Conservation (phyloP, 2,113 vertebrate species). For the Melanerpes aurifrons region DNA sequence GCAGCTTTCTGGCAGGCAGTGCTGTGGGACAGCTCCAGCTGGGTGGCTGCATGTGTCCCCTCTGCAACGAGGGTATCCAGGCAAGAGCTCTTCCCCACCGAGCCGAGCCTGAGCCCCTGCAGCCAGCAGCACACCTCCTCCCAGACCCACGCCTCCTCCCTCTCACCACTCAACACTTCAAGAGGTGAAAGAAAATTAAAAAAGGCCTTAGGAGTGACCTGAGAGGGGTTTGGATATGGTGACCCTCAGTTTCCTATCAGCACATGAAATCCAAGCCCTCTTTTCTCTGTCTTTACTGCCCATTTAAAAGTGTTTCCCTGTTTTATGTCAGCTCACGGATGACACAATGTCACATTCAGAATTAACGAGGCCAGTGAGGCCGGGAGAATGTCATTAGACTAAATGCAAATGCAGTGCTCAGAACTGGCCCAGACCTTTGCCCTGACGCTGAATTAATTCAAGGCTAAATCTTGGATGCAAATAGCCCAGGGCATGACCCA, state of each 20-base stretch:
- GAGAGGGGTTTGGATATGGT: background rate
- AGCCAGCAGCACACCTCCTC: background rate
- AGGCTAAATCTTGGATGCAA: slow-evolving; percentile 9
- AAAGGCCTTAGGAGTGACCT: background rate
- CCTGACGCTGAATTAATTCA: slow-evolving; percentile 12
- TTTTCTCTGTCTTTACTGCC: background rate
- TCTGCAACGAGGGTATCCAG: fast-evolving
- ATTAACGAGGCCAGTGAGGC: slow-evolving; percentile 21
- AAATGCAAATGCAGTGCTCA: slow-evolving; percentile 44
- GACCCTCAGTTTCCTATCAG: background rate
- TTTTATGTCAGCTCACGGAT: slow-evolving; percentile 29
- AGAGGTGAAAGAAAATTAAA: background rate
- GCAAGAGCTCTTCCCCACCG: fast-evolving
- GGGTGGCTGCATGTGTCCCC: background rate
- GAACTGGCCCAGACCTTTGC: slow-evolving; percentile 5
- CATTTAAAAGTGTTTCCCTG: background rate
- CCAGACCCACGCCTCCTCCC: background rate
- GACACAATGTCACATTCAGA: slow-evolving; percentile 48
- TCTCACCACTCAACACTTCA: too few species aligned
- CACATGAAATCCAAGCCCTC: background rate
- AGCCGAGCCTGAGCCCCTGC: background rate
- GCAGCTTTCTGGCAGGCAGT: background rate
- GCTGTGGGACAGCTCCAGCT: fast-evolving
- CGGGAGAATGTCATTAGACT: slow-evolving; percentile 16
- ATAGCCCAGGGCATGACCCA: slow-evolving; percentile 25